Evolutionary conservation across 2,797 vertebrate genomes (phyloP).

Genomic region (Pygocentrus nattereri): DNA sequence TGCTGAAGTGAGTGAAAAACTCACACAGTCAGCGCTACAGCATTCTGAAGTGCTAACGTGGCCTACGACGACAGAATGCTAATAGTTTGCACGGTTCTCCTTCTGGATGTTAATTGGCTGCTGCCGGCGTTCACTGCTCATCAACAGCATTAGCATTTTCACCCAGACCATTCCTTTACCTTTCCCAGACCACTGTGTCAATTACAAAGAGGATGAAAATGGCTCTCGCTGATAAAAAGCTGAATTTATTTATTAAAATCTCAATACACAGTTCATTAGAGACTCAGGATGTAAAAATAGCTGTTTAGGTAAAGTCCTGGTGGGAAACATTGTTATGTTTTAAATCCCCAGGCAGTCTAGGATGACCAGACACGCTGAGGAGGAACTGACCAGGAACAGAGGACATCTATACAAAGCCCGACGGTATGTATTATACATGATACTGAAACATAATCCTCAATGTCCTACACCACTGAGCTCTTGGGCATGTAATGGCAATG

Average conservation of each 20-base stretch:
- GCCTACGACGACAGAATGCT: too few relatives aligned
- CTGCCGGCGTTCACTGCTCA: neutral
- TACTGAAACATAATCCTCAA: neutral
- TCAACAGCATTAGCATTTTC: neutral
- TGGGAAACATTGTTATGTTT: conserved; percentile 25
- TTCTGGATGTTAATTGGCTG: neutral
- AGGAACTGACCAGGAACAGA: conserved; percentile 9
- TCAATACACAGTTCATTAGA: conserved; percentile 64
- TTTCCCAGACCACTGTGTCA: conserved; percentile 44
- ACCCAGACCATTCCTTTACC: neutral
- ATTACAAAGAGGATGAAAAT: conserved; percentile 38
- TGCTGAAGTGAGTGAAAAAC: conserved; percentile 40
- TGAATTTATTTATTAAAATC: conserved; percentile 70
- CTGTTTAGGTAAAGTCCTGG: neutral
- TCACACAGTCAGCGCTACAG: neutral
- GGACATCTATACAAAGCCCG: neutral
- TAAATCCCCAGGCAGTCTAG: neutral
- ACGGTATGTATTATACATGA: conserved; percentile 3
- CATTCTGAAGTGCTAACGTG: too few relatives aligned
- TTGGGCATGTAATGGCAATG: neutral
- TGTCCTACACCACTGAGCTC: neutral
- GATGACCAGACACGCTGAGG: neutral
- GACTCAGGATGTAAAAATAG: conserved; percentile 48
- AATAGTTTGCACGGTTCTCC: neutral
- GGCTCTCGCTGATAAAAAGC: conserved; percentile 54